Conservation (phyloP, 2,797 vertebrate species). For the Etheostoma nigrum region DNA sequence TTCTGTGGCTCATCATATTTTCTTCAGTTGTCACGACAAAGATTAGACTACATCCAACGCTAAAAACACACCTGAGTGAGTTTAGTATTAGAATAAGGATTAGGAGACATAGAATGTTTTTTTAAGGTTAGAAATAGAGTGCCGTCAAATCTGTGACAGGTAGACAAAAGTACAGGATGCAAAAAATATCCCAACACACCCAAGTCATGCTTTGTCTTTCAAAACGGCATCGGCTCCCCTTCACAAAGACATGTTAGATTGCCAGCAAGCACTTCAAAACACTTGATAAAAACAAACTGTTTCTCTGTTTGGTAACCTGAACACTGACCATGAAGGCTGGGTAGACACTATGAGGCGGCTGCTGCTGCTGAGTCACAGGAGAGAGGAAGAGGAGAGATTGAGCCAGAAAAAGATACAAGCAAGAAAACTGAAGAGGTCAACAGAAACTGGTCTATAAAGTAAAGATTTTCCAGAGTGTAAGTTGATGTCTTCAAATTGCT, state of each 20-base stretch:
- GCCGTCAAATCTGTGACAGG: conserved; percentile 21
- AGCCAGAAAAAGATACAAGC: conserved; percentile 35
- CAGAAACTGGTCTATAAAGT: not conserved
- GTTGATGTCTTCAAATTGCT: not conserved
- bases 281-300: conserved; percentile 18
- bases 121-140: conserved; percentile 28
- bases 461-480: not conserved
- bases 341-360: conserved; percentile 77
- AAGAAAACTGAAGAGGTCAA: conserved; percentile 9
- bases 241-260: conserved; percentile 51
- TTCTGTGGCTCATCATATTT: conserved; percentile 45
- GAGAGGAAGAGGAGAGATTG: conserved; percentile 43
- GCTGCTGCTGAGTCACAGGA: conserved; percentile 71
- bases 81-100: not conserved
- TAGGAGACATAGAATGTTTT: not conserved
- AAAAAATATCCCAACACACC: conserved; percentile 40
- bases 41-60: conserved; percentile 18
- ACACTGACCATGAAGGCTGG: conserved; percentile 83
- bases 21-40: conserved; percentile 30
- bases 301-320: conserved; percentile 29
- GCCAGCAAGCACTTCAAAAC: conserved; percentile 41
- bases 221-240: conserved; percentile 1
- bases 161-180: conserved; percentile 25
- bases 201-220: conserved; percentile 38
- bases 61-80: conserved; percentile 31